These are phyloP conservation scores for Cyclargus thomasi DNA, from an alignment of 1,140 invertebrate species.

Conservation along the genomic window DNA sequence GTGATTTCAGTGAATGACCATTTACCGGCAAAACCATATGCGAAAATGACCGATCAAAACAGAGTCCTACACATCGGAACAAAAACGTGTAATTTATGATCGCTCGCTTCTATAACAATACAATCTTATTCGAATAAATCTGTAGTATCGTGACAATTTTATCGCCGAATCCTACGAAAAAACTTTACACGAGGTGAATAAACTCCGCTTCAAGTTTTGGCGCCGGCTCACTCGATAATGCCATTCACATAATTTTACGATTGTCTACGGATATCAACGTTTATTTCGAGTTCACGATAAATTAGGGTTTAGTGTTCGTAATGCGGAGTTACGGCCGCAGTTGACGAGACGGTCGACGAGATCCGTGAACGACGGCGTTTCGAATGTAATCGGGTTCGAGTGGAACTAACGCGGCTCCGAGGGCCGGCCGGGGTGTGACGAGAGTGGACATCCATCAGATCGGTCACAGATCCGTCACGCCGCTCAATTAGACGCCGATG, in stretches of 20 bases:
- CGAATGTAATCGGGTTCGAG: slow-evolving; percentile 38
- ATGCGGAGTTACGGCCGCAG: neutral
- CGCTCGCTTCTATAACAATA: neutral
- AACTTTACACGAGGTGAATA: neutral
- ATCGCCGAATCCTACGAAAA: neutral
- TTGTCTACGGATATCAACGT: neutral
- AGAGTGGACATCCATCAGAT: slow-evolving; percentile 54
- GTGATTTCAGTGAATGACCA: neutral
- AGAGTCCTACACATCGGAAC: neutral
- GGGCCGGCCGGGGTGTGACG: slow-evolving; percentile 33
- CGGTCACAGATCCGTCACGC: slow-evolving; percentile 50
- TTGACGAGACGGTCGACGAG: slow-evolving; percentile 20
- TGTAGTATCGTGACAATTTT: neutral
- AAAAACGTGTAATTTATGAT: slow-evolving; percentile 1
- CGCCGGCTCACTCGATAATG: neutral
- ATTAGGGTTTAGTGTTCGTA: neutral
- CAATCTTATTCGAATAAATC: neutral
- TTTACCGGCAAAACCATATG: neutral
- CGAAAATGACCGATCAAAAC: neutral
- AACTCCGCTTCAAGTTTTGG: neutral
- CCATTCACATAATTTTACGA: slow-evolving; percentile 1
- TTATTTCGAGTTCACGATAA: neutral
- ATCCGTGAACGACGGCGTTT: slow-evolving; percentile 14
- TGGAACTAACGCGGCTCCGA: slow-evolving; percentile 43
- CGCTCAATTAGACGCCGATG: slow-evolving; percentile 49